These are phyloP conservation scores for Mesocentrotus franciscanus DNA, from an alignment of 53 echinoderm and acorn worm species.

Conservation along the genomic window DNA sequence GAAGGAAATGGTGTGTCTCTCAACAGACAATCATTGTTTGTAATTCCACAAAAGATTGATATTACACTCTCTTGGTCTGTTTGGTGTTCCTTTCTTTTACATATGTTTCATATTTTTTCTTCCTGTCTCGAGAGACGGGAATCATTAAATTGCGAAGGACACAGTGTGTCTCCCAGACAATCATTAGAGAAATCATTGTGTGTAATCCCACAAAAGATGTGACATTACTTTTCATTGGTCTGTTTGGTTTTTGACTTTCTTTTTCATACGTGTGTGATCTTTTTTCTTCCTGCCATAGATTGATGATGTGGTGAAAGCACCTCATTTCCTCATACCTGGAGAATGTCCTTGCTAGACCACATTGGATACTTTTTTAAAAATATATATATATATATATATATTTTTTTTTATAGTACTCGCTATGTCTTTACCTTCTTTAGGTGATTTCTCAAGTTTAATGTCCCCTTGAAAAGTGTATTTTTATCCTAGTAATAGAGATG, in stretches of 20 bases:
- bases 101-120: not conserved
- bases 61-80: not conserved
- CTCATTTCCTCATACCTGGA: not conserved
- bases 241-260: not conserved
- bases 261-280: too few relatives aligned
- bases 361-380: not conserved
- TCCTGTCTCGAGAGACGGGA: not conserved
- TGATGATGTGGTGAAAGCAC: not conserved
- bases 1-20: not conserved
- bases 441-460: too few relatives aligned
- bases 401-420: too few relatives aligned
- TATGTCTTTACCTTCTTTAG: too few relatives aligned
- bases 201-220: not conserved
- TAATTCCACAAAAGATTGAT: not conserved
- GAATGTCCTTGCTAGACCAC: not conserved
- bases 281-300: not conserved
- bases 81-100: not conserved
- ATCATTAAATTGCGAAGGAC: not conserved
- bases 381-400: too few relatives aligned
- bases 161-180: not conserved
- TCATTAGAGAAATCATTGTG: too few relatives aligned
- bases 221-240: not conserved
- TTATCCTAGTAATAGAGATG: too few relatives aligned
- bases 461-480: too few relatives aligned
- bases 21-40: not conserved